phyloP scores from a whole-genome alignment of 2,113 vertebrate genomes.

The Hyaena hyaena region DNA sequence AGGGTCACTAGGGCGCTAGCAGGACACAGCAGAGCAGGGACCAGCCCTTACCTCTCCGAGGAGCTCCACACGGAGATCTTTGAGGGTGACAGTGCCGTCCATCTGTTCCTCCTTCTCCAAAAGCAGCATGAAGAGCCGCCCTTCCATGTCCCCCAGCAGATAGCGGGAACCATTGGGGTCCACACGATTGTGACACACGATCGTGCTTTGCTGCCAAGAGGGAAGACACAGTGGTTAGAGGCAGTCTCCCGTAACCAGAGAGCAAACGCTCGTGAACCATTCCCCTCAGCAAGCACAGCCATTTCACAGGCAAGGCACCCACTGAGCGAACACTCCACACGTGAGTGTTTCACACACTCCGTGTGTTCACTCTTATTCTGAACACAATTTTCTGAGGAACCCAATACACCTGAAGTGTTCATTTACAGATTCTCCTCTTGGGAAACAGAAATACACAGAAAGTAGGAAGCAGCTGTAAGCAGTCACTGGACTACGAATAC shows the following conservation, averaged over 20 bases:
- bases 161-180: conserved; percentile 98
- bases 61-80: conserved; percentile 97
- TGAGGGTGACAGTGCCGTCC: conserved; percentile 95
- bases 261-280: background rate
- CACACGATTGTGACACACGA: conserved; percentile 98
- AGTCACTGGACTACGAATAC: background rate
- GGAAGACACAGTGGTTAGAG: background rate
- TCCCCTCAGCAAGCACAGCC: background rate
- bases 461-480: background rate
- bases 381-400: background rate
- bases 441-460: background rate
- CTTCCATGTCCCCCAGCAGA: conserved; percentile 98
- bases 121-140: conserved; percentile 97
- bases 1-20: background rate
- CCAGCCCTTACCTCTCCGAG: conserved; percentile 93
- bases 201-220: conserved; percentile 94
- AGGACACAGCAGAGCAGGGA: fast-evolving
- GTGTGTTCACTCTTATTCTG: background rate
- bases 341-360: too few relatives aligned
- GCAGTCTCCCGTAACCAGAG: background rate
- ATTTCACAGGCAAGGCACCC: background rate
- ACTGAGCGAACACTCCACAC: background rate
- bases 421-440: background rate
- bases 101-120: conserved; percentile 99
- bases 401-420: background rate